These are phyloP conservation scores for Hirundo rustica DNA, from an alignment of 2,797 vertebrate genomes.

Conservation along the genomic window DNA sequence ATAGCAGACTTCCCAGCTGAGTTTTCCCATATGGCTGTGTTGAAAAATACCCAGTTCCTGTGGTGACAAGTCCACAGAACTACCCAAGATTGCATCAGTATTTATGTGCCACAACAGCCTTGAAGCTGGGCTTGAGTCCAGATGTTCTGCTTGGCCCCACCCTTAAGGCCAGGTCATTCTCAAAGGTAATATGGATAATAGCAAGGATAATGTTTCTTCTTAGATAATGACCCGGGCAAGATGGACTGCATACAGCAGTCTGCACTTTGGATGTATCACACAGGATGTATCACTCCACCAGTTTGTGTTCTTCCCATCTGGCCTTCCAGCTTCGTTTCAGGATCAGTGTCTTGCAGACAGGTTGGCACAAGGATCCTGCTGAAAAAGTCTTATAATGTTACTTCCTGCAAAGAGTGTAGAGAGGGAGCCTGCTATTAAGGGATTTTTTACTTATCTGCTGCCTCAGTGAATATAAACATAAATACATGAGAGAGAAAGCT, in stretches of 20 bases:
- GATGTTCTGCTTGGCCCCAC: neutral
- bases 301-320: neutral
- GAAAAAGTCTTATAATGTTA: neutral
- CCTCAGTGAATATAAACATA: neutral
- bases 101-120: neutral
- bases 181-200: neutral
- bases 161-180: neutral
- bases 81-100: neutral
- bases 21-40: neutral
- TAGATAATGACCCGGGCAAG: neutral
- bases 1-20: neutral
- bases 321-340: neutral
- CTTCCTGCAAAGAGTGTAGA: neutral
- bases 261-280: too few relatives aligned
- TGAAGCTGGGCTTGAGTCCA: neutral
- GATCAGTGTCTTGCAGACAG: neutral
- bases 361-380: neutral
- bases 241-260: accelerated
- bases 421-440: neutral
- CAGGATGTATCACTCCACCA: neutral
- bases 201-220: neutral
- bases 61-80: neutral
- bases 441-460: neutral
- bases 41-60: neutral
- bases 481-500: neutral